phyloP scores from a whole-genome alignment of 1,140 invertebrate species.

The Drosophila oshimai region DNA sequence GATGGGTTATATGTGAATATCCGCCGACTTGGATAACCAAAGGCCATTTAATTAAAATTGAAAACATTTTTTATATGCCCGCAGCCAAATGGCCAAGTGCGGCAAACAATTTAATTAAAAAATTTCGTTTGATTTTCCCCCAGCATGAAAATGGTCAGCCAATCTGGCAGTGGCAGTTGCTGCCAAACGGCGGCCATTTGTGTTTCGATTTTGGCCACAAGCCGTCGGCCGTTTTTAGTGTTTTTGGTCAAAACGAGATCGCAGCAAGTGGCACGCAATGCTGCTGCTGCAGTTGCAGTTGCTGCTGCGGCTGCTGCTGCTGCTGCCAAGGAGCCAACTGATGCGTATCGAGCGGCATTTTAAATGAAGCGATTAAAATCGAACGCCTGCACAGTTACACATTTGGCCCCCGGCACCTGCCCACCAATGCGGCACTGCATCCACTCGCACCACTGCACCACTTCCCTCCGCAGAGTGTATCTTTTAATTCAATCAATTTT shows the following conservation, averaged over 20 bases:
- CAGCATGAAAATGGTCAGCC: constrained; percentile 61
- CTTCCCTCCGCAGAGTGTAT: constrained; percentile 32
- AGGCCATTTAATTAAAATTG: constrained; percentile 45
- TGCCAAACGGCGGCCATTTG: constrained; percentile 45
- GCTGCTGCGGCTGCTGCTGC: neutral
- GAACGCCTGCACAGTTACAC: constrained; percentile 74
- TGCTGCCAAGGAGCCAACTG: constrained; percentile 51
- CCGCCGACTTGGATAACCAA: constrained; percentile 4
- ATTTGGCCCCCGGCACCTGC: constrained; percentile 46
- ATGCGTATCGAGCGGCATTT: constrained; percentile 78
- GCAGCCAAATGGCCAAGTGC: constrained; percentile 24
- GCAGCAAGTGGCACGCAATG: constrained; percentile 78
- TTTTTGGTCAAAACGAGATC: constrained; percentile 74
- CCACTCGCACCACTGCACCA: neutral
- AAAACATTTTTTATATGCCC: constrained; percentile 38
- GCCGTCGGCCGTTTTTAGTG: constrained; percentile 30
- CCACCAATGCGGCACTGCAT: neutral
- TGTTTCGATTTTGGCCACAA: constrained; percentile 61
- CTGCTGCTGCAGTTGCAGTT: neutral
- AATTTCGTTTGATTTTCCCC: constrained; percentile 54
- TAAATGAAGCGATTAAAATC: constrained; percentile 80
- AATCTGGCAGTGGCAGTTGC: constrained; percentile 43
- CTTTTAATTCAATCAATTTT: constrained; percentile 76
- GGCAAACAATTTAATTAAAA: constrained; percentile 74
- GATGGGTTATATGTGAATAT: neutral